Evolutionary conservation across 2,113 vertebrate species (phyloP), one percentile per base, ranked within the genome.

Genomic region (Leptosomus discolor): DNA sequence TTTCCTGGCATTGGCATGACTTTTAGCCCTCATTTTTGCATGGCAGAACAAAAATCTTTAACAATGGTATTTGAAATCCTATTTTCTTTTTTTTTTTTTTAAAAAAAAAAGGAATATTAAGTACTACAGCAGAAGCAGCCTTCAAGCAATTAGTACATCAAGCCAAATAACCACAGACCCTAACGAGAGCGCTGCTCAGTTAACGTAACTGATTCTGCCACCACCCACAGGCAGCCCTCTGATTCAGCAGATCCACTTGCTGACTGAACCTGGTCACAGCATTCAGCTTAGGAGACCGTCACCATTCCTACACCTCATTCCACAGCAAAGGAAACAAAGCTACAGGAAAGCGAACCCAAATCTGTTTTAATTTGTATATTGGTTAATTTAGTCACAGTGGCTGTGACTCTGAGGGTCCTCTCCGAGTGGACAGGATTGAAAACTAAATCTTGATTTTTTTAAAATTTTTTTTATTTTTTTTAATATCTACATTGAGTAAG

Each of bases 131-230:
- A 20, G 45, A 53, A 39, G 34, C 17, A 61, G 8, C 22, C 63
- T n/a, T 51, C 20, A 24, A 13, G 34, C 23, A 46, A 53, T 32
- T 53, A 21, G 13, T 27, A 8, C 58, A 24, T 41, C 30, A 37
- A 20, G 16, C 22, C 6, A 34, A 5, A 7, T 37, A 56, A 48
- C 39, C 20, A 10, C 50, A 57, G 54, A 18, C 50, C 37, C 57
- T 22, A 19, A 15, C 1, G 4, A 26, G 48, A 21, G 56, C 0
- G 0, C 29, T 54, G 57, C 61, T 88, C 36, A 2, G 24, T 65
- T 37, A 34, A 39, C 11, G 2, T 3, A 6, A 24, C 21, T 18
- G 46, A 13, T 37, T n/a, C 20, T 58, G 53, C 30, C 9, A 12
- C 36, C 22, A 9, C 26, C 6, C 50, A 9, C 17, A 8, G 12